phyloP scores from a whole-genome alignment of 2,888 invertebrate species.

The Andrena dorsata region DNA sequence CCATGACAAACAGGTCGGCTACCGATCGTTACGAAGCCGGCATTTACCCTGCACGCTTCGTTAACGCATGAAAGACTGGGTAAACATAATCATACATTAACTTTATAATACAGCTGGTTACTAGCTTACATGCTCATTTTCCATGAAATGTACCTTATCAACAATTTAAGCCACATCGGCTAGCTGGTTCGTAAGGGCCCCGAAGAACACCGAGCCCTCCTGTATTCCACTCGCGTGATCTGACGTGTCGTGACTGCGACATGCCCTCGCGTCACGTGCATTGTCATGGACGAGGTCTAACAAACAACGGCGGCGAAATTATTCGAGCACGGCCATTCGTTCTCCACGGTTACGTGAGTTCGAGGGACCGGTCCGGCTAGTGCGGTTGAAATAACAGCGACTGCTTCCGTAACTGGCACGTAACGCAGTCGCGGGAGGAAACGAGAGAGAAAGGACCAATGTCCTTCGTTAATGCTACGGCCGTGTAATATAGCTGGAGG shows the following conservation, averaged over 20 bases:
- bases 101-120: no score
- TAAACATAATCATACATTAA: no score
- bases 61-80: background rate
- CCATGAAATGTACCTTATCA: no score
- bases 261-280: conserved; percentile 12
- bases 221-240: background rate
- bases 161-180: no score
- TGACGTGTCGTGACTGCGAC: background rate
- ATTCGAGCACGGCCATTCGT: conserved; percentile 61
- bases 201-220: background rate
- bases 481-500: conserved; percentile 22
- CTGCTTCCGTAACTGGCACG: conserved; percentile 63
- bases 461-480: conserved; percentile 56
- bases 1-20: conserved; percentile 43
- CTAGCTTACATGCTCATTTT: no score
- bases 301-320: conserved; percentile 60
- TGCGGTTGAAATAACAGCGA: conserved; percentile 60
- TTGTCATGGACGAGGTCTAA: background rate
- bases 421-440: conserved; percentile 43
- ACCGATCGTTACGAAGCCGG: conserved; percentile 40
- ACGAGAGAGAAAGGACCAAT: conserved; percentile 19
- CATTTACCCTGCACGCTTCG: conserved; percentile 26
- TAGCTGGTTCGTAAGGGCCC: no score
- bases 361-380: conserved; percentile 44
- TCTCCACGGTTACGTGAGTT: conserved; percentile 67